Evolutionary conservation across 2,888 invertebrate genomes (phyloP).

Genomic region (Ommatoiulus sabulosus): DNA sequence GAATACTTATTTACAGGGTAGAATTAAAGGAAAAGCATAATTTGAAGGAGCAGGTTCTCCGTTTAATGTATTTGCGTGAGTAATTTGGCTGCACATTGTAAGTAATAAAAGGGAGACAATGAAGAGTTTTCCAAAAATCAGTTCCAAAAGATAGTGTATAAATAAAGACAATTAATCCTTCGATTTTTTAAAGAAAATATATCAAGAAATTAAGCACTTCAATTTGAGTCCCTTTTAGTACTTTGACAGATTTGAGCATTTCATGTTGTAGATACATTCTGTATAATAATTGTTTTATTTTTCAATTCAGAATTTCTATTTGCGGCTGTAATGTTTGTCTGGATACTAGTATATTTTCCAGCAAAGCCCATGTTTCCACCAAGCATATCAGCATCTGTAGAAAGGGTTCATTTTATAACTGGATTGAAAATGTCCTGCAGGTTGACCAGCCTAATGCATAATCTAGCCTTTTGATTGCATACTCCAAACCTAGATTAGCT

Average conservation of each 20-base stretch:
- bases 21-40: background rate
- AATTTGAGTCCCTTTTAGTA: too few relatives aligned
- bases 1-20: background rate
- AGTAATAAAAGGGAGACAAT: too few relatives aligned
- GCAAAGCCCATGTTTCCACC: conserved; percentile 53
- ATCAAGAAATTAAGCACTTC: too few relatives aligned
- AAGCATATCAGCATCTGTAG: conserved; percentile 53
- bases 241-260: too few relatives aligned
- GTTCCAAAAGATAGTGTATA: background rate
- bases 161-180: too few relatives aligned
- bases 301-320: conserved; percentile 51
- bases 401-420: conserved; percentile 39
- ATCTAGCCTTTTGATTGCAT: background rate
- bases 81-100: background rate
- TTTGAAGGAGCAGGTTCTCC: conserved; percentile 48
- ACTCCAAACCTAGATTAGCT: background rate
- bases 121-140: background rate
- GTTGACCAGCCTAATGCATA: background rate
- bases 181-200: too few relatives aligned
- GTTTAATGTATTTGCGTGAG: conserved; percentile 53
- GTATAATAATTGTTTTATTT: conserved; percentile 26
- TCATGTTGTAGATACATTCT: too few relatives aligned
- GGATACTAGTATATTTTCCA: conserved; percentile 55
- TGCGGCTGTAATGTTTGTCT: conserved; percentile 53
- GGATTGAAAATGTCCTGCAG: conserved; percentile 35